These are phyloP conservation scores for Podarcis siculus DNA, from an alignment of 2,797 vertebrate species.

Conservation along the genomic window DNA sequence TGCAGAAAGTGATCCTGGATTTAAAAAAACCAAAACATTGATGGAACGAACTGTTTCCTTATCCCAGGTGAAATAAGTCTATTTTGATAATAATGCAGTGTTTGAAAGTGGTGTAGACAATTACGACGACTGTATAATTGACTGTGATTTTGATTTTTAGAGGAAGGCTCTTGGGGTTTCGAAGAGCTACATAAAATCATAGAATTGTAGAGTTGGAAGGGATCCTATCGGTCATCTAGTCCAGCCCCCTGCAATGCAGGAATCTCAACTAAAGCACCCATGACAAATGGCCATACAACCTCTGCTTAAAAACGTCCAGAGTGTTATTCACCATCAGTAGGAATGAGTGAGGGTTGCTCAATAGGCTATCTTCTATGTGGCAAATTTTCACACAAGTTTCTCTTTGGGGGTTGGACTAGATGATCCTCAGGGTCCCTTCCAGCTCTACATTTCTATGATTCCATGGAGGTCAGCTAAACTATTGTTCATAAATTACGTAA, in stretches of 20 bases:
- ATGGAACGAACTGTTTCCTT: slow-evolving; percentile 94
- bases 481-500: too few relatives aligned
- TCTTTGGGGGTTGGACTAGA: too few relatives aligned
- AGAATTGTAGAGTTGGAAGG: too few relatives aligned
- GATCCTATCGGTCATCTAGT: too few relatives aligned
- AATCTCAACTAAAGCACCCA: too few relatives aligned
- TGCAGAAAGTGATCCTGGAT: slow-evolving; percentile 96
- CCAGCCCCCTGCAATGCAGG: too few relatives aligned
- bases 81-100: slow-evolving; percentile 13
- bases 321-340: neutral
- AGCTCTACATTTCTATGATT: too few relatives aligned
- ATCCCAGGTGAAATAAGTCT: slow-evolving; percentile 85
- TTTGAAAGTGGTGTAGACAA: neutral
- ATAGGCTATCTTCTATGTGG: neutral
- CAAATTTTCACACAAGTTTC: neutral
- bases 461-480: too few relatives aligned
- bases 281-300: too few relatives aligned
- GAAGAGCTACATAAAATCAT: neutral
- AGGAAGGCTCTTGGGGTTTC: neutral
- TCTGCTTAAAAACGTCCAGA: too few relatives aligned
- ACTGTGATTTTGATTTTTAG: neutral
- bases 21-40: slow-evolving; percentile 94
- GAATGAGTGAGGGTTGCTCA: neutral
- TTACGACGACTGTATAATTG: neutral
- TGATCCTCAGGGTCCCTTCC: too few relatives aligned